Conservation (phyloP, 2,888 invertebrate species). For the Zonitis immaculata region DNA sequence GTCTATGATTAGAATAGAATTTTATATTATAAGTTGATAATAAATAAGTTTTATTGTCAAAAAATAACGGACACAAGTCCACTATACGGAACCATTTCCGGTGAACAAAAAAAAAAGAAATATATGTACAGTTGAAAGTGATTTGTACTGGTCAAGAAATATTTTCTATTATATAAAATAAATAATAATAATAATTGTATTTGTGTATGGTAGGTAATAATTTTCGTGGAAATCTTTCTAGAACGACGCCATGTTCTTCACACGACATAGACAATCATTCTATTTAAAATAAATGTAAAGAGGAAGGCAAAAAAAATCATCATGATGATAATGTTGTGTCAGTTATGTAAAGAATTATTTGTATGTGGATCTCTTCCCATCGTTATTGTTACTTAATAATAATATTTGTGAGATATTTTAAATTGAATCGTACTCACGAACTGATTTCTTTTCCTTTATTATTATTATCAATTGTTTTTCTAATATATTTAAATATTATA, state of each 20-base stretch:
- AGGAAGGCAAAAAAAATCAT: not conserved
- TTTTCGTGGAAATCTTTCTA: not conserved
- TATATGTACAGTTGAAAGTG: not conserved
- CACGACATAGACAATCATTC: not conserved
- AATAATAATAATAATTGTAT: no score
- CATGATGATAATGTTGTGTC: not conserved
- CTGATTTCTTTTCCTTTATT: not conserved
- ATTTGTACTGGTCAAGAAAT: not conserved
- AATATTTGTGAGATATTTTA: not conserved
- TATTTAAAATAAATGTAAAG: not conserved
- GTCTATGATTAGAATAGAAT: no score
- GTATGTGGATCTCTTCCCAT: no score
- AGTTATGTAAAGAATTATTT: not conserved
- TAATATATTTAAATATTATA: not conserved
- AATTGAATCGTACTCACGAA: not conserved
- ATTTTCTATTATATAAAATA: no score
- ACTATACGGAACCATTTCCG: not conserved
- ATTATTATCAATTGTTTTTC: no score
- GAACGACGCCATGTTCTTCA: not conserved
- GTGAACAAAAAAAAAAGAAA: no score
- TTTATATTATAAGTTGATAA: not conserved
- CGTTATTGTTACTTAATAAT: not conserved
- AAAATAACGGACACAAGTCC: not conserved
- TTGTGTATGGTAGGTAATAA: not conserved
- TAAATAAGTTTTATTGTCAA: not conserved